Percentiles rank a stretch among this genome's conserved stretches.
These are phyloP conservation scores for Lerista edwardsae DNA, from an alignment of 2,797 vertebrate genomes.

Conservation along the genomic window DNA sequence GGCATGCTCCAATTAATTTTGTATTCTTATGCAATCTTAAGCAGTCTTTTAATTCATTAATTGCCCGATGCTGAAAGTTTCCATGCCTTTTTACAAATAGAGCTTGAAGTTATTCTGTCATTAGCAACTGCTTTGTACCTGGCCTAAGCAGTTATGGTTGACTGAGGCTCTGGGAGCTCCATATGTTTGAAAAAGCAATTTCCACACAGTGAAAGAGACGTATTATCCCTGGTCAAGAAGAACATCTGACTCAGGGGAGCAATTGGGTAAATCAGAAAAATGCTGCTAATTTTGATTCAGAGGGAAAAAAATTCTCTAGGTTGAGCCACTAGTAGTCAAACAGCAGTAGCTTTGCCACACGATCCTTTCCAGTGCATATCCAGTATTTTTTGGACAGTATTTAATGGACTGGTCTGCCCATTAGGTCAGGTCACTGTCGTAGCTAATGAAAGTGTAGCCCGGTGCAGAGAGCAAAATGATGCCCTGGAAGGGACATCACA, in stretches of 20 bases:
- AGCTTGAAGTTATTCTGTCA: neutral
- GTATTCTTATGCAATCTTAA: neutral
- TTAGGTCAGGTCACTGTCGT: no score
- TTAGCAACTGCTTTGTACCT: neutral
- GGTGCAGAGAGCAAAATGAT: no score
- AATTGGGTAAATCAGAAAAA: neutral
- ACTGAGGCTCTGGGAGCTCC: fast-evolving
- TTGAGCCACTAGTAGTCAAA: neutral
- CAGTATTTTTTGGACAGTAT: neutral
- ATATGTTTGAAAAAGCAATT: slow-evolving; percentile 8
- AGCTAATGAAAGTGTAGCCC: no score
- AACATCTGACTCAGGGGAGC: neutral
- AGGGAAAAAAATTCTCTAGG: neutral
- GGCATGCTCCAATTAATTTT: slow-evolving; percentile 1
- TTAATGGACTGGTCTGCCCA: no score
- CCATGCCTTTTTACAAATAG: neutral
- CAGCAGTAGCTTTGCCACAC: neutral
- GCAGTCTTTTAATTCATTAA: neutral
- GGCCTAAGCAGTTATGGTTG: neutral
- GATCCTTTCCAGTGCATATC: neutral
- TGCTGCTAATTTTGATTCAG: slow-evolving; percentile 18
- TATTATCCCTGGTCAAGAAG: slow-evolving; percentile 1
- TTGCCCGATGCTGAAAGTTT: neutral
- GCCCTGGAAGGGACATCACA: no score
- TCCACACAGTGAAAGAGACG: neutral